A percentile compares a stretch with the other conserved stretches of the same genome.
These are phyloP conservation scores for Margaritifera margaritifera DNA, from an alignment of 2,888 invertebrate species.

Conservation along the genomic window DNA sequence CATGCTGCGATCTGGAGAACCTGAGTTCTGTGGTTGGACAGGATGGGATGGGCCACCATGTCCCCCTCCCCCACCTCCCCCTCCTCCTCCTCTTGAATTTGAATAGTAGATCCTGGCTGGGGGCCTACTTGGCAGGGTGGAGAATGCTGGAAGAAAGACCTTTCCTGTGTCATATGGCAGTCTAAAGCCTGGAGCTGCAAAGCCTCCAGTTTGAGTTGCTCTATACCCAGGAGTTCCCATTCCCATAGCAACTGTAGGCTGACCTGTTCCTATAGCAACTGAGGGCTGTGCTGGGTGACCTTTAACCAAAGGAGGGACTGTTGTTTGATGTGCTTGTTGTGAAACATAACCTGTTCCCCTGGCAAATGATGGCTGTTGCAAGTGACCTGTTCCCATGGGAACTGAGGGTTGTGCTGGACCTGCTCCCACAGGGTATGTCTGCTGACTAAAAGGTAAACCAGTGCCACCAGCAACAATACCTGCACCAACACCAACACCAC, in stretches of 20 bases:
- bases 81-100: conserved; percentile 26
- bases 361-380: too few relatives aligned
- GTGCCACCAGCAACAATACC: conserved; percentile 6
- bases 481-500: conserved; percentile 8
- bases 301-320: too few relatives aligned
- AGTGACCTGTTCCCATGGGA: too few relatives aligned
- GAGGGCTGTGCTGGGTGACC: conserved; percentile 26
- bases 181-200: conserved; percentile 34
- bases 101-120: conserved; percentile 43
- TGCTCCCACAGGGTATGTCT: too few relatives aligned
- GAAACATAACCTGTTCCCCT: too few relatives aligned
- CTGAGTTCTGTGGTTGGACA: conserved; percentile 23
- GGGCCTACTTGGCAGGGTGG: conserved; percentile 37
- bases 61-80: conserved; percentile 25
- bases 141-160: conserved; percentile 43
- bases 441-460: background rate
- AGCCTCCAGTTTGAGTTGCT: conserved; percentile 22
- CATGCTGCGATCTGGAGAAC: conserved; percentile 33
- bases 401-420: too few relatives aligned
- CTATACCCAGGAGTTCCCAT: conserved; percentile 8
- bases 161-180: conserved; percentile 39
- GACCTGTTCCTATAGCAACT: conserved; percentile 29
- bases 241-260: conserved; percentile 23
- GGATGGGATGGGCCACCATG: conserved; percentile 25
- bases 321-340: too few relatives aligned